phyloP scores from a whole-genome alignment of 2,113 vertebrate species.

The Oplegnathus fasciatus region DNA sequence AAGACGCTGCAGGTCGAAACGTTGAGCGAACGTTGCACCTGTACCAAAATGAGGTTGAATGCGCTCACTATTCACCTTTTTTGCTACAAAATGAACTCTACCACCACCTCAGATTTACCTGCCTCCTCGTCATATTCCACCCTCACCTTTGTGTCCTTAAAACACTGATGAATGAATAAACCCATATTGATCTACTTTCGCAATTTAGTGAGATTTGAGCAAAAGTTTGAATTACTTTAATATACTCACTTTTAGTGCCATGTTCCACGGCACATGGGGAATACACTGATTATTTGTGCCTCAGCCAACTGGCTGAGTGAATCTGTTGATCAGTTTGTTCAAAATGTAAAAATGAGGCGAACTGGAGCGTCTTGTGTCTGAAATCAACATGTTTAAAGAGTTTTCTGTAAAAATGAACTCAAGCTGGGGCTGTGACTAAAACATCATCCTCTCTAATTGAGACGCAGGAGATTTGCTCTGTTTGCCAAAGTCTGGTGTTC shows the following conservation, averaged over 20 bases:
- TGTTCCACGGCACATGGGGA: neutral
- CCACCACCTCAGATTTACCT: too few species aligned
- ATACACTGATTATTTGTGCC: neutral
- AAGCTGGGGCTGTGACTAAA: neutral
- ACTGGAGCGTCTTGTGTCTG: neutral
- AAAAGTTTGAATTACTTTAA: neutral
- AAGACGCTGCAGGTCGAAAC: too few species aligned
- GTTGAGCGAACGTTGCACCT: too few species aligned
- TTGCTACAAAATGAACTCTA: too few species aligned
- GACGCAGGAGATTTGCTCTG: constrained; percentile 6
- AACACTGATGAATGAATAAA: too few species aligned
- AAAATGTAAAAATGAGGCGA: neutral
- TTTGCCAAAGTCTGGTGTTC: neutral
- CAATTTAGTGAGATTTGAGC: neutral
- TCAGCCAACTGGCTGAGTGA: neutral
- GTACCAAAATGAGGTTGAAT: too few species aligned
- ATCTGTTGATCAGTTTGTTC: neutral
- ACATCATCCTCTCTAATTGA: constrained; percentile 10
- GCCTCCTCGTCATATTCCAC: too few species aligned
- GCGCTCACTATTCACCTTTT: too few species aligned
- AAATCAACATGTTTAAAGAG: neutral
- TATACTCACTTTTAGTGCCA: neutral
- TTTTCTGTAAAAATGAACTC: neutral
- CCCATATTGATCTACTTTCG: neutral
- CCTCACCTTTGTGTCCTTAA: too few species aligned